A percentile compares a stretch with the other conserved stretches of the same genome.
phyloP scores from a whole-genome alignment of 1,140 invertebrate species.

The Asbolus verrucosus region DNA sequence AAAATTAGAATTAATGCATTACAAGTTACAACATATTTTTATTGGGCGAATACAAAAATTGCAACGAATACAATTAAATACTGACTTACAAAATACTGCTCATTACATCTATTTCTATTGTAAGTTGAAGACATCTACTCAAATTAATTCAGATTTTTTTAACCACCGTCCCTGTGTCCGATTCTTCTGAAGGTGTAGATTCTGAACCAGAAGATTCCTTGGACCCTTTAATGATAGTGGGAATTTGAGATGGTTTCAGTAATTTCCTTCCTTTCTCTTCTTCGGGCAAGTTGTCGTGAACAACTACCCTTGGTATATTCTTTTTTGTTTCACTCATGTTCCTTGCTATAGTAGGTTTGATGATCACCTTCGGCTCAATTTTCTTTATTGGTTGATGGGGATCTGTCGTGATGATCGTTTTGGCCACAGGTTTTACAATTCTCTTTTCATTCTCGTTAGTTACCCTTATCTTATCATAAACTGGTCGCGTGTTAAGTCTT shows the following conservation, averaged over 20 bases:
- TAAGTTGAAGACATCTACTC: too few species aligned
- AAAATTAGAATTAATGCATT: too few species aligned
- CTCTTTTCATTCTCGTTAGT: neutral
- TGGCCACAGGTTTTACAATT: slow-evolving; percentile 48
- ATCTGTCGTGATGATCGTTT: slow-evolving; percentile 58
- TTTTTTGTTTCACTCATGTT: slow-evolving; percentile 52
- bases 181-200: slow-evolving; percentile 61
- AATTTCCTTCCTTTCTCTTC: slow-evolving; percentile 1
- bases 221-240: slow-evolving; percentile 56
- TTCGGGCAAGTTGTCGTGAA: slow-evolving; percentile 53
- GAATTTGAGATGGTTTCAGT: slow-evolving; percentile 58
- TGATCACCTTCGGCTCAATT: slow-evolving; percentile 61
- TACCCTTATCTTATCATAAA: slow-evolving; percentile 56
- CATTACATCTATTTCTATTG: too few species aligned
- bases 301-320: slow-evolving; percentile 59
- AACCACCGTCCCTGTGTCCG: slow-evolving; percentile 64
- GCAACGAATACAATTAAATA: slow-evolving; percentile 49
- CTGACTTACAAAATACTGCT: slow-evolving; percentile 42
- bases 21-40: neutral
- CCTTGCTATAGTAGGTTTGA: slow-evolving; percentile 59
- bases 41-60: slow-evolving; percentile 27
- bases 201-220: slow-evolving; percentile 60
- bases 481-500: slow-evolving; percentile 52
- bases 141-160: slow-evolving; percentile 48
- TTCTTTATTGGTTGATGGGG: slow-evolving; percentile 58